Conservation (phyloP, 30 jellyfish, hydroid and myxozoan genomes). For the Aurelia aurita region DNA sequence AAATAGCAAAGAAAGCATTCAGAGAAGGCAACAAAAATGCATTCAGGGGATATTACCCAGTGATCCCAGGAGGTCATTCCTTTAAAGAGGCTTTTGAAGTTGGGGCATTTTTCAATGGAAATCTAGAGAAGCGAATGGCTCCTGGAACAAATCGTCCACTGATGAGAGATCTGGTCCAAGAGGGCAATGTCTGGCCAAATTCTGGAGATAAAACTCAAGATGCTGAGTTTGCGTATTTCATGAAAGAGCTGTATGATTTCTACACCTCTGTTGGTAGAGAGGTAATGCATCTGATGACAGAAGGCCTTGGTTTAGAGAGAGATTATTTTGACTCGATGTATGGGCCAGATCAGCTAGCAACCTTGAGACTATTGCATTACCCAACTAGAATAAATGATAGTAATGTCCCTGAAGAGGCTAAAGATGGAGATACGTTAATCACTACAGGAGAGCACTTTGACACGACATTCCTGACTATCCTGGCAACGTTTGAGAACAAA, state of each 20-base stretch:
- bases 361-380: constrained; percentile 79
- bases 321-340: constrained; percentile 46
- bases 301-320: constrained; percentile 69
- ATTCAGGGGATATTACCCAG: constrained; percentile 84
- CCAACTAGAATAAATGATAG: constrained; percentile 69
- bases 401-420: constrained; percentile 78
- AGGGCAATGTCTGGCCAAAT: constrained; percentile 81
- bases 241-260: constrained; percentile 41
- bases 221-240: constrained; percentile 24
- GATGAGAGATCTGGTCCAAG: constrained; percentile 80
- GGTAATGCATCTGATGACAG: constrained; percentile 61
- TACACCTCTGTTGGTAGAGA: constrained; percentile 24
- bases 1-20: constrained; percentile 69
- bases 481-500: constrained; percentile 67
- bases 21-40: constrained; percentile 47
- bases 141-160: constrained; percentile 50
- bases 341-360: constrained; percentile 64
- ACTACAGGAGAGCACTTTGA: constrained; percentile 91
- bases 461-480: constrained; percentile 59
- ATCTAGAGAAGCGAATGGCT: not conserved
- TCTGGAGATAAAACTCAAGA: constrained; percentile 52
- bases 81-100: constrained; percentile 82
- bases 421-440: constrained; percentile 67
- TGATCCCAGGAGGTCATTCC: constrained; percentile 86
- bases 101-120: constrained; percentile 61